A percentile compares a stretch with the other conserved stretches of the same genome.
Conservation (phyloP, 2,797 vertebrate species). For the Schizothorax lantsangensis region DNA sequence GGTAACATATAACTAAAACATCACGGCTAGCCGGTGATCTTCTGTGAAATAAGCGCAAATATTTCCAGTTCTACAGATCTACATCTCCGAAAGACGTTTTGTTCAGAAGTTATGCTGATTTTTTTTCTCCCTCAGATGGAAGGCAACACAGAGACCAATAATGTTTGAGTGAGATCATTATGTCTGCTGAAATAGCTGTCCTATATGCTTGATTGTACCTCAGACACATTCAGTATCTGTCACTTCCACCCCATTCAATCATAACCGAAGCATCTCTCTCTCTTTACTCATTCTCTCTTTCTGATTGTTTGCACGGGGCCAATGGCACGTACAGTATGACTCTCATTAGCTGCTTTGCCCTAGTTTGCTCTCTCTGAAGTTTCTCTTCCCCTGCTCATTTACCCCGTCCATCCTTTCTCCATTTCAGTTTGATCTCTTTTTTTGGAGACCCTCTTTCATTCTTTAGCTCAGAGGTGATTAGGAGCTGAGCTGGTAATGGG, state of each 20-base stretch:
- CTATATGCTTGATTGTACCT: slow-evolving; percentile 28
- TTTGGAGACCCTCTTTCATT: slow-evolving; percentile 33
- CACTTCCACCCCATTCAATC: slow-evolving; percentile 23
- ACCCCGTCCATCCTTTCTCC: slow-evolving; percentile 29
- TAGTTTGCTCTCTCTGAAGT: slow-evolving; percentile 69
- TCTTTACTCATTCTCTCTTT: slow-evolving; percentile 12
- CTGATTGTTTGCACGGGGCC: slow-evolving; percentile 51
- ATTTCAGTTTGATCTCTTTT: slow-evolving; percentile 40
- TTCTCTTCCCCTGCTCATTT: slow-evolving; percentile 44
- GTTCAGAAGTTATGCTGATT: background rate
- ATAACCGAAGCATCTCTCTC: slow-evolving; percentile 28
- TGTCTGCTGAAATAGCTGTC: slow-evolving; percentile 27
- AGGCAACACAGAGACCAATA: background rate
- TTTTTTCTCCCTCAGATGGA: background rate
- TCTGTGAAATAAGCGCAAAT: background rate
- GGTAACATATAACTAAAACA: background rate
- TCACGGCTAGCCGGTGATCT: background rate
- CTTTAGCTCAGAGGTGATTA: slow-evolving; percentile 79
- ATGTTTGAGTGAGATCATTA: slow-evolving; percentile 22
- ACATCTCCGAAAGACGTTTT: background rate
- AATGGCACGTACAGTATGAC: slow-evolving; percentile 41
- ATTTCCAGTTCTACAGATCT: background rate
- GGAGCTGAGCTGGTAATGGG: slow-evolving; percentile 73
- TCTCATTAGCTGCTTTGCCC: slow-evolving; percentile 59
- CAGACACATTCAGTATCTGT: slow-evolving; percentile 16